A percentile compares a stretch with the other conserved stretches of the same genome.
phyloP scores from a whole-genome alignment of 2,888 invertebrate genomes.

The Dione juno region DNA sequence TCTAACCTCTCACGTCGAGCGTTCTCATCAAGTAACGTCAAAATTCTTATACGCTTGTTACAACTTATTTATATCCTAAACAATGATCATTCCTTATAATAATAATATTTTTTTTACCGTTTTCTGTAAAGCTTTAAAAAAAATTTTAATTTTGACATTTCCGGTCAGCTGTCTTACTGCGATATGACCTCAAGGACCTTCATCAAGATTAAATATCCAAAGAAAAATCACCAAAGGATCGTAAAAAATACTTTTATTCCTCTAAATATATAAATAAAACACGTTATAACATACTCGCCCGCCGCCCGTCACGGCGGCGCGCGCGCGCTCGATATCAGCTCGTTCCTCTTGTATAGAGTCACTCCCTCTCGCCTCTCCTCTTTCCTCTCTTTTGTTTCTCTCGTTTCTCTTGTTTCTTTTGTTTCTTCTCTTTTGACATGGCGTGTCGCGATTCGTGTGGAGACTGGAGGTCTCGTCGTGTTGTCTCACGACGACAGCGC shows the following conservation, averaged over 20 bases:
- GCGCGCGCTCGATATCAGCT: conserved; percentile 91
- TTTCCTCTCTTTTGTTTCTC: conserved; percentile 56
- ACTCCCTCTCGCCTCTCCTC: conserved; percentile 58
- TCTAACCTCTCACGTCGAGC: no score
- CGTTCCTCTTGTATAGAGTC: conserved; percentile 90
- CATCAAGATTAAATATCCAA: not conserved
- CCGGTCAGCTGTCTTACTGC: no score
- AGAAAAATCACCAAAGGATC: conserved; percentile 1
- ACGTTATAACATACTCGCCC: conserved; percentile 67
- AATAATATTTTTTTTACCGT: no score
- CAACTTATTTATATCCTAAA: no score
- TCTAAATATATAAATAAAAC: conserved; percentile 54
- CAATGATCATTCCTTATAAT: no score
- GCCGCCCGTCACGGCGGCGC: conserved; percentile 61
- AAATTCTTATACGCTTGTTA: no score
- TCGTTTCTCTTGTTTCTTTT: conserved; percentile 55
- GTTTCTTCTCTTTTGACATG: conserved; percentile 61
- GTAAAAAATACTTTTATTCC: conserved; percentile 45
- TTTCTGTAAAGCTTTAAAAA: no score
- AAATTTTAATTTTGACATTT: no score
- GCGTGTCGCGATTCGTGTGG: conserved; percentile 62
- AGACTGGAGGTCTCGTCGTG: conserved; percentile 82
- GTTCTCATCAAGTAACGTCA: no score
- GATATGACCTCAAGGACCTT: no score
- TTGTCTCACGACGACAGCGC: conserved; percentile 69